Percentiles rank a stretch among this genome's conserved stretches.
Evolutionary conservation across 2,797 vertebrate genomes (phyloP).

Genomic region (Parauchenoglanis ngamensis): DNA sequence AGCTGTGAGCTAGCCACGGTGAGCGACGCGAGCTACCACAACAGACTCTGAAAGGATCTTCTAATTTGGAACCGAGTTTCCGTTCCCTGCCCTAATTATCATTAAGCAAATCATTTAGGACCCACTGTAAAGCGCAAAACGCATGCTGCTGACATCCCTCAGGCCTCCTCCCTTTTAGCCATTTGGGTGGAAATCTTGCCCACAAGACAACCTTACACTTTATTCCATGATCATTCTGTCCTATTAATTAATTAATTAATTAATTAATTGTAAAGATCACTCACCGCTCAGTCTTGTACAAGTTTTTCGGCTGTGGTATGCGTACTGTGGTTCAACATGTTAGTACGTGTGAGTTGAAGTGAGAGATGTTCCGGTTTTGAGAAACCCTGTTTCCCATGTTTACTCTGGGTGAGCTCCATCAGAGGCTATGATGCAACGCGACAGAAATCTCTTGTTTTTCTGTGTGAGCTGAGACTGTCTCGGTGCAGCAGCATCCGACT

Average conservation of each 20-base stretch:
- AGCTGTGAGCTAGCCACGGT: no score
- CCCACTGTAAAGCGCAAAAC: not conserved
- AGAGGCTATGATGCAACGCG: slow-evolving; percentile 56
- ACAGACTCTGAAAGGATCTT: no score
- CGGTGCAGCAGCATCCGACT: slow-evolving; percentile 20
- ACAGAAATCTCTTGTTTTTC: slow-evolving; percentile 54
- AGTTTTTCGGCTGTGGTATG: not conserved
- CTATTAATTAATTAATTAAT: not conserved
- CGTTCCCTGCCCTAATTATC: not conserved
- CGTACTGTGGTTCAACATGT: not conserved
- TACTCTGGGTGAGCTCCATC: slow-evolving; percentile 46
- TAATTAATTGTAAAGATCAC: not conserved
- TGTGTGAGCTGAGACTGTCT: slow-evolving; percentile 46
- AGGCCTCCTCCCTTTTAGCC: not conserved
- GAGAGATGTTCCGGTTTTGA: slow-evolving; percentile 31
- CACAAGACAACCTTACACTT: not conserved
- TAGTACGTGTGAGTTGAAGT: slow-evolving; percentile 1
- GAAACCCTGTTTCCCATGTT: slow-evolving; percentile 52
- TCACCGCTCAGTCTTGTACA: not conserved
- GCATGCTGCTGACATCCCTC: no score
- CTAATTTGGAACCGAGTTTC: no score
- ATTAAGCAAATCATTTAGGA: not conserved
- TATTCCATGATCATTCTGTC: not conserved
- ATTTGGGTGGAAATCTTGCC: slow-evolving; percentile 32
- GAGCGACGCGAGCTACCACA: no score